Evolutionary conservation across 2,797 vertebrate genomes (phyloP), one percentile per base, ranked within the genome.

Genomic region (Cryptoprocta ferox): DNA sequence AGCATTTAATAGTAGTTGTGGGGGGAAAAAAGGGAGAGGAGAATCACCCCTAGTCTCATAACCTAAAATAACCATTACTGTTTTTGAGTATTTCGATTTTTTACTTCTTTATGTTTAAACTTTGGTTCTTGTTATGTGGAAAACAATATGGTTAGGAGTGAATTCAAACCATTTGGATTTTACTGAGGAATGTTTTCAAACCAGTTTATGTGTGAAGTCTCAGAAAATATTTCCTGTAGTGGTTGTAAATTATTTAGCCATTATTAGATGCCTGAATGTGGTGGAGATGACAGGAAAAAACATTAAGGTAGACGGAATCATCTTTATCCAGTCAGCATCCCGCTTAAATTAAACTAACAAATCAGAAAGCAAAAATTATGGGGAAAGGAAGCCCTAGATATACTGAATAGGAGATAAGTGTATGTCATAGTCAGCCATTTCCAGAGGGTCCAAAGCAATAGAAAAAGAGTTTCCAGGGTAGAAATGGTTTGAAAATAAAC

Each of bases 271-370:
- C 63, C 94, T 91, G 42, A 93, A 89, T 63, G 15, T 92, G 18
- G 71, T 73, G 19, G 79, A 80, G 6, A 83, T 0, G 9, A 90
- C 26, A 70, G 61, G 91, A 66, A 88, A 88, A 59, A 92, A 59
- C 48, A 85, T 96, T 71, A 95, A 93, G 86, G 65, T 59, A 85
- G 84, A 75, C 0, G 21, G 91, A 89, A 82, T 87, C 94, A 83
- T 87, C 82, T 92, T 96, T 96, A 97, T 59, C 73, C 83, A 24
- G 83, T 88, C 83, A 45, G 59, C 6, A 1, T 84, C 73, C 78
- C 80, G 39, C 28, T 96, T 93, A 95, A 98, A 97, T 94, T 95
- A 97, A 98, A 96, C 48, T 96, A 95, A 97, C 94, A 96, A 96
- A 96, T 97, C 93, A 94, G 89, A 90, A 96, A 81, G 79, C 71